Conservation (phyloP, 2,888 invertebrate genomes). For the Ischnura elegans region DNA sequence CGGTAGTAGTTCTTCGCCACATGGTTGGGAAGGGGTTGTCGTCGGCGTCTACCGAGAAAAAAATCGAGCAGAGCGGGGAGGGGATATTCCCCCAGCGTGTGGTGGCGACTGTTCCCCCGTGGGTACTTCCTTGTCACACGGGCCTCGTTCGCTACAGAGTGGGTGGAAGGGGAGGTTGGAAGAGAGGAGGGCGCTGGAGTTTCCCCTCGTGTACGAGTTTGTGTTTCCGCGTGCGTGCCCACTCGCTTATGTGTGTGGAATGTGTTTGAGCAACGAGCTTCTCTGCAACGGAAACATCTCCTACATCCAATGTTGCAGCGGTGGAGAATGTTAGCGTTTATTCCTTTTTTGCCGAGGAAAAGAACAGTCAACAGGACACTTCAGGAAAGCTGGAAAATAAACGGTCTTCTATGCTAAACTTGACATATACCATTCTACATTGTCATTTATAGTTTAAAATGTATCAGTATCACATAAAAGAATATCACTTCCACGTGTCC, state of each 20-base stretch:
- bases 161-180: neutral
- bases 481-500: too few species aligned
- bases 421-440: too few species aligned
- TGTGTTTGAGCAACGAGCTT: neutral
- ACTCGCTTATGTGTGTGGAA: neutral
- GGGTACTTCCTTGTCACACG: slow-evolving; percentile 49
- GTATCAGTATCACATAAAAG: too few species aligned
- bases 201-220: slow-evolving; percentile 15
- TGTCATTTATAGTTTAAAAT: too few species aligned
- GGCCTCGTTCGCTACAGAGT: neutral
- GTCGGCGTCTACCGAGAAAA: neutral
- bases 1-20: neutral
- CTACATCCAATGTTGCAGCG: neutral
- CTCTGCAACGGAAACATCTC: neutral
- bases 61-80: neutral
- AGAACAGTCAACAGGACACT: too few species aligned
- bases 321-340: too few species aligned
- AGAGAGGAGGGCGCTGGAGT: neutral
- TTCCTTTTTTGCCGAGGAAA: too few species aligned
- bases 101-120: slow-evolving; percentile 57
- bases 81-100: slow-evolving; percentile 23
- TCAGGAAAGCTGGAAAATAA: too few species aligned
- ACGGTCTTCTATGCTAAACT: too few species aligned
- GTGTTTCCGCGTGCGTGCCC: neutral
- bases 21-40: neutral